A percentile compares a stretch with the other conserved stretches of the same genome.
Conservation (phyloP, 2,888 invertebrate species). For the Acanthosoma haemorrhoidale region DNA sequence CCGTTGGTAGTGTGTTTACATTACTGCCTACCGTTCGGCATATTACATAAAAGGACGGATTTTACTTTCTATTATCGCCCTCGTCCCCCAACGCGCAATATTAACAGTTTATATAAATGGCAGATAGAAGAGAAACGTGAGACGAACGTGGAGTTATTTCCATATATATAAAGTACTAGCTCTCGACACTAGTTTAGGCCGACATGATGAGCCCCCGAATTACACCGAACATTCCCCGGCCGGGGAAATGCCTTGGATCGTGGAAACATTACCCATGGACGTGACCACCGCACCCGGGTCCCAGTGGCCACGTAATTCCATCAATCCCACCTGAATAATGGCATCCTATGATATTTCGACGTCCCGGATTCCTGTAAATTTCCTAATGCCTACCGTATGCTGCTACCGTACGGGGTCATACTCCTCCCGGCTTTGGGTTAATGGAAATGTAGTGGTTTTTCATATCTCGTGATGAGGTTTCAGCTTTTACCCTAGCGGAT, state of each 20-base stretch:
- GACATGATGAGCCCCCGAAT: background rate
- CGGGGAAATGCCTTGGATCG: background rate
- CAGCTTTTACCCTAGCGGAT: no score
- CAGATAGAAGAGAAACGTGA: background rate
- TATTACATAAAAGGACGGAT: no score
- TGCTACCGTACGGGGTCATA: constrained; percentile 12
- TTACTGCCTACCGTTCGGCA: no score
- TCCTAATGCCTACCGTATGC: background rate
- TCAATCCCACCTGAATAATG: constrained; percentile 2
- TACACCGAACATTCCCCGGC: background rate
- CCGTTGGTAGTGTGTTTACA: no score
- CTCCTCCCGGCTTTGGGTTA: no score
- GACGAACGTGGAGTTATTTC: background rate
- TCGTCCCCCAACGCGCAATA: no score
- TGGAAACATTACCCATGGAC: background rate
- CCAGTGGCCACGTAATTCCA: constrained; percentile 21
- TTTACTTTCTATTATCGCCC: no score
- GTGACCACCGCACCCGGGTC: background rate
- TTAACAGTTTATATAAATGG: background rate
- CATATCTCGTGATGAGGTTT: constrained; percentile 2
- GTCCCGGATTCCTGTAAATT: constrained; percentile 21
- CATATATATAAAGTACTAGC: constrained; percentile 6
- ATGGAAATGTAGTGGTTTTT: constrained; percentile 10
- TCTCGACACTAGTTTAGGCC: background rate
- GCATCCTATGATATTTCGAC: constrained; percentile 21